Base-by-base conservation (phyloP, 2,113 vertebrate genomes). In the Channa maculata region DNA sequence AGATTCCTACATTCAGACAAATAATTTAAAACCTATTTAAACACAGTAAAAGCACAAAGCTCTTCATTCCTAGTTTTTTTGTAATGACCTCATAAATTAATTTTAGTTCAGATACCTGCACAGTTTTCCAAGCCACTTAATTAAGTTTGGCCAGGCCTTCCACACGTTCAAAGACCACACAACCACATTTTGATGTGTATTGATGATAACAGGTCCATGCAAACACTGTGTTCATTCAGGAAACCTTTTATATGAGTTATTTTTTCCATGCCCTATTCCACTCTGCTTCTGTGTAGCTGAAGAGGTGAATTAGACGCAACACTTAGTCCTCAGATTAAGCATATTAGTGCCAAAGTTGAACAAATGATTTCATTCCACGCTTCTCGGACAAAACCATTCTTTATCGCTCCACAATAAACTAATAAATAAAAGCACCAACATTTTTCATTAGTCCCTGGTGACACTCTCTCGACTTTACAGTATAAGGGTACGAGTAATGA, bases 151-250 rank as follows among this genome's bases (percentile, higher is more conserved):
- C 24, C 24, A 24, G 24, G 24, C 24, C 24, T 24, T 24, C 24
- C 24, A 24, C 24, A 24, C 24, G 24, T 24, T 24, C 24, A 24
- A 24, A 24, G 24, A 24, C 24, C 1, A 24, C 15, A 15, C 36
- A 55, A 8, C 24, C 43, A 13, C 58, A 38, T 46, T 10, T 60
- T 51, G 64, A 11, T 49, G 43, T 51, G 15, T 45, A 58, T 38
- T 46, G 57, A 33, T 49, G 52, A 11, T 61, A 59, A 58, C 41
- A 69, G 15, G 36, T 67, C n/a, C 5, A 36, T 71, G 59, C 12
- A 65, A 59, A 24, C 24, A 1, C 24, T 24, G 24, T 24, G 24
- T 24, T 24, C 24, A 24, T 24, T 24, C 24, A 24, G 24, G 24
- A 24, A 24, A 24, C 24, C 24, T 24, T 24, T 24, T 24, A 24